These are phyloP conservation scores for Papilio gigon DNA, from an alignment of 2,888 invertebrate species.

Conservation along the genomic window DNA sequence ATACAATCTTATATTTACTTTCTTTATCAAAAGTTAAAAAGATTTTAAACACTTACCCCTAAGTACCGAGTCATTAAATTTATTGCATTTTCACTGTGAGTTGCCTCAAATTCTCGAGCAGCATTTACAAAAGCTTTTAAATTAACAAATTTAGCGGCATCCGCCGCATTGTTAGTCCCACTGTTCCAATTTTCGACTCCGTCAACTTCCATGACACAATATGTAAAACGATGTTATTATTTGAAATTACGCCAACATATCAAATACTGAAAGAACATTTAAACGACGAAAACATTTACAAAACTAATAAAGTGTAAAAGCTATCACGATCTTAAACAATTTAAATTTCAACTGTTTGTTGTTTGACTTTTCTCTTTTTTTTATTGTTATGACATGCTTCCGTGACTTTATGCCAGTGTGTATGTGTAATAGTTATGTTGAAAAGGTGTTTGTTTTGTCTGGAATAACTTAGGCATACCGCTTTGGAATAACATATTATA, in stretches of 20 bases:
- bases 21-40: background rate
- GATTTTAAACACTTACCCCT: conserved; percentile 63
- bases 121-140: conserved; percentile 81
- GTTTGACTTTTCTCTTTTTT: conserved; percentile 7
- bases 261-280: conserved; percentile 29
- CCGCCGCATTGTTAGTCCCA: conserved; percentile 59
- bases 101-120: conserved; percentile 79
- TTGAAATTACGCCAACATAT: conserved; percentile 21
- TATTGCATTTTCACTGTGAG: conserved; percentile 77
- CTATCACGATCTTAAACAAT: conserved; percentile 45
- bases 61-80: conserved; percentile 80
- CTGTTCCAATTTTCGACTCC: conserved; percentile 60
- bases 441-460: background rate
- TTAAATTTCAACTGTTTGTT: conserved; percentile 76
- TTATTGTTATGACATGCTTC: background rate
- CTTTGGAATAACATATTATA: no score
- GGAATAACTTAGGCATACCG: background rate
- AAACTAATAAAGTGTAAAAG: conserved; percentile 47
- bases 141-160: conserved; percentile 71
- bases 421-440: background rate
- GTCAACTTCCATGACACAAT: conserved; percentile 69
- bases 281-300: conserved; percentile 47
- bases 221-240: conserved; percentile 27
- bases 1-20: background rate
- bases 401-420: conserved; percentile 13